Conservation (phyloP, 2,797 vertebrate genomes). For the Echiichthys vipera region DNA sequence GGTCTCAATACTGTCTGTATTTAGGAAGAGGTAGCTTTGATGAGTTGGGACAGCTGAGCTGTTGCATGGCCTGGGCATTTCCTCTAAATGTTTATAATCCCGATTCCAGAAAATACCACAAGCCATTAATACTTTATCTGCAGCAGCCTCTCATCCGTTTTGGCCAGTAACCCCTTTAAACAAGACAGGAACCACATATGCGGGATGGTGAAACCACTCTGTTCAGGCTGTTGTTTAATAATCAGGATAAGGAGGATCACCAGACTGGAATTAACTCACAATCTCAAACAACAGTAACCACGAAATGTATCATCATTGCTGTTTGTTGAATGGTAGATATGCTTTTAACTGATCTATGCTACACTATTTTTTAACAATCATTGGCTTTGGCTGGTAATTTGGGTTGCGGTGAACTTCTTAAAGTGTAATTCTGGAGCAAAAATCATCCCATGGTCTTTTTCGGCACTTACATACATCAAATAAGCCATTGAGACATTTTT, state of each 20-base stretch:
- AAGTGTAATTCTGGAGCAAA: too few species aligned
- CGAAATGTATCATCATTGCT: too few species aligned
- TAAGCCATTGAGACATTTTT: too few species aligned
- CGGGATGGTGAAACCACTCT: not conserved
- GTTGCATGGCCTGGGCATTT: too few species aligned
- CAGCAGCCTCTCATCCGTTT: not conserved
- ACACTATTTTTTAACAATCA: too few species aligned
- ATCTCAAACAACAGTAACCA: not conserved
- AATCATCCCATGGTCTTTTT: too few species aligned
- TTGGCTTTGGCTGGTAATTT: too few species aligned
- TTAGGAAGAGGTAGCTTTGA: conserved; percentile 5
- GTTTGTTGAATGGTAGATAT: too few species aligned
- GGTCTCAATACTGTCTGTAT: not conserved
- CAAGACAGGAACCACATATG: not conserved
- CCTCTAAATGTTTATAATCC: conserved; percentile 19
- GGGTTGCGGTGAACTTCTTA: too few species aligned
- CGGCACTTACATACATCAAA: too few species aligned
- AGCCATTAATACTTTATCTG: conserved; percentile 20
- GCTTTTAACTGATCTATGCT: too few species aligned
- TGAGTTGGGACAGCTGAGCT: not conserved
- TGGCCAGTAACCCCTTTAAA: not conserved
- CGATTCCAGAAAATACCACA: conserved; percentile 14
- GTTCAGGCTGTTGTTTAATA: not conserved
- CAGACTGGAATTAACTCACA: not conserved
- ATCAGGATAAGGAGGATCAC: too few species aligned